Evolutionary conservation across 2,797 vertebrate genomes (phyloP), one percentile per base, ranked within the genome.

Genomic region (Megalops cyprinoides): DNA sequence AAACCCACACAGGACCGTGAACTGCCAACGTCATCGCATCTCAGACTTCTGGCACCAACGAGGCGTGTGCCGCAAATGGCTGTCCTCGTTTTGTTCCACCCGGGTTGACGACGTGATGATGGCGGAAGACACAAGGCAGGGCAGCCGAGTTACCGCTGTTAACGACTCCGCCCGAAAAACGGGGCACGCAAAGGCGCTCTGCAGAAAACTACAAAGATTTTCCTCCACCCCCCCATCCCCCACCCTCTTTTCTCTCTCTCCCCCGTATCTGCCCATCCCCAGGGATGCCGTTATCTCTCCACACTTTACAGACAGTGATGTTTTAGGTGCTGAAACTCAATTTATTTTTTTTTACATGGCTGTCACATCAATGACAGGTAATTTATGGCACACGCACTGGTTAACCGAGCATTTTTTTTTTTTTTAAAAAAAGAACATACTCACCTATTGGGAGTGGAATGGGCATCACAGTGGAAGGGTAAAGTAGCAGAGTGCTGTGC

Each of bases 361-460:
- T 87, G 89, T 86, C 87, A 89, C 84, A 81, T 86, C 86, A 84
- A 58, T 87, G 85, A 88, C 81, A 83, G 81, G 85, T 88, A 86
- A 88, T 88, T 90, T 85, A 87, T 85, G 82, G 86, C 84, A 81
- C 79, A 81, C 69, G 77, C 65, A 81, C 69, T 73, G 60, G 67
- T 83, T 76, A 87, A 85, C 84, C 83, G 58, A 53, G 20, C 81
- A 55, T 78, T 67, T 82, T 82, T 81, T 55, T 51, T 77, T 81
- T 84, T 81, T 81, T 79, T 53, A n/a, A n/a, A n/a, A n/a, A 67
- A n/a, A n/a, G n/a, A n/a, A n/a, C n/a, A n/a, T n/a, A n/a, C 55
- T 49, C 82, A 80, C 62, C 73, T 78, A 74, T 55, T 76, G 48
- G 77, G 31, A 81, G 71, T 77, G 28, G 3, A 23, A 74, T 46